Base-by-base conservation (phyloP, 2,888 invertebrate species). In the Agonum fuliginosum region DNA sequence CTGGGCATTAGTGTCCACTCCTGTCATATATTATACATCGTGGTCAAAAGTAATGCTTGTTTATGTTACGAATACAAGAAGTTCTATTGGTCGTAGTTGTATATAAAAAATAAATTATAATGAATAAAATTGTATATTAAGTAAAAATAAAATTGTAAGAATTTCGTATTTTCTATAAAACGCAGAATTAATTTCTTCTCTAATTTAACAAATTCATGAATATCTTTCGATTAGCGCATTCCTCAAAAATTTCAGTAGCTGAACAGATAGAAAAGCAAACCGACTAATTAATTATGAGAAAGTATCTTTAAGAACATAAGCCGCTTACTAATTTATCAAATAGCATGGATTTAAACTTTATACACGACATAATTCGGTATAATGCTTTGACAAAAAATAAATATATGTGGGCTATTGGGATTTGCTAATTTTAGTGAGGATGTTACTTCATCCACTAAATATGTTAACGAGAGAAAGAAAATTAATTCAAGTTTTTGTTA, bases 201-300 rank as follows among this genome's bases (percentile, higher is more conserved):
- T n/a, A 37, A n/a, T 37, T 37, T 1, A 37, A 8, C 10, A 37
- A 54, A 24, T 24, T 22, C 54, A 54, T 54, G 54, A 37, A 37
- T 37, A 10, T 37, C 37, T 37, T 54, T 24, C 12, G 58, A 62
- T 62, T 54, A 54, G 54, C 54, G 54, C 54, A 54, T 54, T 62
- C 30, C 30, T 62, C 8, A 20, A 17, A 30, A 62, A 62, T 62
- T 62, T 62, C 58, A 30, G 58, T 62, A 62, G 58, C 34, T 62
- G 5, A 30, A 62, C 30, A 62, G 14, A 62, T 62, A 27, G 10
- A 30, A 30, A 62, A 62, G 58, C 58, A 20, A 62, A 17, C 58
- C 30, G 58, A 30, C 58, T 30, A 62, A 62, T 62, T 62, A 62
- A 62, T 62, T 62, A 62, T 30, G 58, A 62, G 58, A 62, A 62